Percentiles rank a stretch among this genome's conserved stretches.
Evolutionary conservation across 1,140 invertebrate species (phyloP).

Genomic region (Eumaeus atala): DNA sequence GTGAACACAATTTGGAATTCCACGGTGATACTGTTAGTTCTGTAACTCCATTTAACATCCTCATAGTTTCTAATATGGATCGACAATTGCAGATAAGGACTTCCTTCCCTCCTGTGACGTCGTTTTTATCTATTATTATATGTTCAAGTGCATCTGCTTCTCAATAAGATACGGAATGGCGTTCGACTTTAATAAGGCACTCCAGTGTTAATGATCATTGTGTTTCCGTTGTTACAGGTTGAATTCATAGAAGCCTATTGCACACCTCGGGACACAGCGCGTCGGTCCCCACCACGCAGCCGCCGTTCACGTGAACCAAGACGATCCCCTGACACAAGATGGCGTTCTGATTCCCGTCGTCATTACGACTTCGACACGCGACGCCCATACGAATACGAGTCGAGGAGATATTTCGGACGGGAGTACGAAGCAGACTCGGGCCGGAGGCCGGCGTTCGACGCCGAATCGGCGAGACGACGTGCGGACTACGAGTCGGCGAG

Average conservation of each 20-base stretch:
- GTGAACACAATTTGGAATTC: too few relatives aligned
- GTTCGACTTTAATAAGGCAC: too few relatives aligned
- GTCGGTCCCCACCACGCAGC: constrained; percentile 55
- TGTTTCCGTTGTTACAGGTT: constrained; percentile 71
- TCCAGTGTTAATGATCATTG: too few relatives aligned
- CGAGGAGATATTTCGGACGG: constrained; percentile 43
- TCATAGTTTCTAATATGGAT: too few relatives aligned
- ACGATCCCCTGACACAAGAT: constrained; percentile 58
- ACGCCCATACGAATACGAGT: constrained; percentile 60
- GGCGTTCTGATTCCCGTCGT: constrained; percentile 54
- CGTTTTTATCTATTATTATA: background rate
- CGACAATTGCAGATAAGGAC: too few relatives aligned
- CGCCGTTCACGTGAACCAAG: constrained; percentile 57
- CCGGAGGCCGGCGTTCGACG: constrained; percentile 53
- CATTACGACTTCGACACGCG: constrained; percentile 60
- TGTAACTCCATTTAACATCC: too few relatives aligned
- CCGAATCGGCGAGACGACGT: constrained; percentile 59
- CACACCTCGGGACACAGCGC: constrained; percentile 74
- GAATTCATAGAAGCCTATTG: constrained; percentile 77
- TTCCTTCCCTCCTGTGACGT: too few relatives aligned
- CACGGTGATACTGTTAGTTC: too few relatives aligned
- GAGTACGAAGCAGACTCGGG: constrained; percentile 61
- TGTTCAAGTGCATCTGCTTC: too few relatives aligned
- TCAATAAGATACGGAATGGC: too few relatives aligned
- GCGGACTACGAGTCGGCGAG: constrained; percentile 66